A percentile compares a stretch with the other conserved stretches of the same genome.
Evolutionary conservation across 2,797 vertebrate genomes (phyloP).

Genomic region (Cynopterus sphinx): DNA sequence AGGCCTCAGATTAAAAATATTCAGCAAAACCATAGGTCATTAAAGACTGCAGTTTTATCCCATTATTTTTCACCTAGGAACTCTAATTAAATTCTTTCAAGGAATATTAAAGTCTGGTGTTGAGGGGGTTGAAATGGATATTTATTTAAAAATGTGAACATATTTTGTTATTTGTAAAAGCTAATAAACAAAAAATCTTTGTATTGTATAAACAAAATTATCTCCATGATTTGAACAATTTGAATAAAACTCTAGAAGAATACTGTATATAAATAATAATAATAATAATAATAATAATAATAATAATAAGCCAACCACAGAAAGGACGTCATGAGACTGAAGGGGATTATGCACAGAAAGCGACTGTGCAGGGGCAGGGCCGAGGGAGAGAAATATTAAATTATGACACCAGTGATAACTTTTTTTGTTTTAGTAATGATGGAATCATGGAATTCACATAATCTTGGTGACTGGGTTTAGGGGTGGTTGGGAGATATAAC

Average conservation of each 20-base stretch:
- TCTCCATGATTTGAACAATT: background rate
- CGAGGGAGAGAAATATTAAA: background rate
- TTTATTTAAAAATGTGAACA: background rate
- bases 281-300: background rate
- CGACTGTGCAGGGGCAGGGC: accelerated
- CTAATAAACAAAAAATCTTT: background rate
- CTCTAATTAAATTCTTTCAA: background rate
- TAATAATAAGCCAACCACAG: background rate
- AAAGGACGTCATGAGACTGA: background rate
- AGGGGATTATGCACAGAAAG: accelerated
- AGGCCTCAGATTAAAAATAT: background rate
- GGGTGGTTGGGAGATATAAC: background rate
- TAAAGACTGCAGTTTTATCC: background rate
- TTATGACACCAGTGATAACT: background rate
- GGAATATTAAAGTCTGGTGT: background rate
- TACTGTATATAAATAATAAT: background rate
- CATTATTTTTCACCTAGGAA: background rate
- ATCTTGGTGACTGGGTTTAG: background rate
- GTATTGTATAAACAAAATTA: background rate
- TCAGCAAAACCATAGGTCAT: background rate
- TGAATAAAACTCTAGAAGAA: background rate
- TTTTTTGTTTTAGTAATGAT: background rate
- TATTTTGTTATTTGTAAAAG: background rate
- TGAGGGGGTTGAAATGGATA: background rate
- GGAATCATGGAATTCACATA: background rate